phyloP scores from a whole-genome alignment of 2,113 vertebrate genomes.

The Bos taurus region ARS-UCD2.0 NC_037335.1:35848001-35848500 shows the following conservation, averaged over 20 bases:
- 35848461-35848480: background rate
- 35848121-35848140: background rate
- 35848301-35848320: too few species aligned
- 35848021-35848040: slow-evolving; percentile 22
- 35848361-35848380: background rate
- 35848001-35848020: slow-evolving; percentile 26
- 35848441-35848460: background rate
- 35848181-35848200: background rate
- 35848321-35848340: too few species aligned
- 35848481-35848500: background rate
- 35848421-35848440: background rate
- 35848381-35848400: background rate
- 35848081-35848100: background rate
- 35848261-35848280: too few species aligned
- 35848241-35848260: too few species aligned
- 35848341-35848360: background rate
- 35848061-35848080: slow-evolving; percentile 40
- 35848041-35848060: background rate
- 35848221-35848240: background rate
- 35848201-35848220: background rate
- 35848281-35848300: too few species aligned
- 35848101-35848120: background rate
- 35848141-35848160: background rate
- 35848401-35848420: background rate
- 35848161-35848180: background rate